Conservation (phyloP, 2,888 invertebrate genomes). For the Chaetoderma sp. region DNA sequence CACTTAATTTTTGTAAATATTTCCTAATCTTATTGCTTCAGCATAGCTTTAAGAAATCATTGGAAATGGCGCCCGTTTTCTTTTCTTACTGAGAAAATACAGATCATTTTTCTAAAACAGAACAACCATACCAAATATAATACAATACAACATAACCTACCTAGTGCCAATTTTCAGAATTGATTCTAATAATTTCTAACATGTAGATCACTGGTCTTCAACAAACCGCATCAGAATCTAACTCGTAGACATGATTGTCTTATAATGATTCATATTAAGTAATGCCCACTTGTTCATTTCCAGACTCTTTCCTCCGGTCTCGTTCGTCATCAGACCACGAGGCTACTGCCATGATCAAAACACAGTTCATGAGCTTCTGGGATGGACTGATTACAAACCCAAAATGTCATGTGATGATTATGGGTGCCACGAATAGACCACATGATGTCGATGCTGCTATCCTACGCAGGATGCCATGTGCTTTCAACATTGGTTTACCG, state of each 20-base stretch:
- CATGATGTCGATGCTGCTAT: conserved; percentile 96
- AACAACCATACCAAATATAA: too few relatives aligned
- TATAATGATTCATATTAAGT: neutral
- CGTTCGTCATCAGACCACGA: conserved; percentile 95
- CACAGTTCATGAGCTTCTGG: conserved; percentile 99
- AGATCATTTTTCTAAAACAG: too few relatives aligned
- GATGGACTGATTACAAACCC: conserved; percentile 94
- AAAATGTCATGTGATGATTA: conserved; percentile 77
- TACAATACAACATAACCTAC: too few relatives aligned
- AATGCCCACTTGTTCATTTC: conserved; percentile 36
- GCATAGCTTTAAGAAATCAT: too few relatives aligned
- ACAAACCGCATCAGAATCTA: neutral
- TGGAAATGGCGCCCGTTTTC: too few relatives aligned
- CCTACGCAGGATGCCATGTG: conserved; percentile 91
- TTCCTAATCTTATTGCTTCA: too few relatives aligned
- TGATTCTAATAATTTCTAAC: too few relatives aligned
- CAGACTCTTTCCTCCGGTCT: conserved; percentile 92
- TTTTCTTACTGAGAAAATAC: too few relatives aligned
- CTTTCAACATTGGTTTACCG: conserved; percentile 64
- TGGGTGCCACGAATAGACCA: conserved; percentile 97
- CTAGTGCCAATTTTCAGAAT: too few relatives aligned
- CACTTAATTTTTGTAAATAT: too few relatives aligned
- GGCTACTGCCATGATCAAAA: conserved; percentile 99
- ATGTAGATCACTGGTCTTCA: neutral
- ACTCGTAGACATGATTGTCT: neutral